Evolutionary conservation across 2,888 invertebrate genomes (phyloP).

Genomic region (Platycheirus albimanus): DNA sequence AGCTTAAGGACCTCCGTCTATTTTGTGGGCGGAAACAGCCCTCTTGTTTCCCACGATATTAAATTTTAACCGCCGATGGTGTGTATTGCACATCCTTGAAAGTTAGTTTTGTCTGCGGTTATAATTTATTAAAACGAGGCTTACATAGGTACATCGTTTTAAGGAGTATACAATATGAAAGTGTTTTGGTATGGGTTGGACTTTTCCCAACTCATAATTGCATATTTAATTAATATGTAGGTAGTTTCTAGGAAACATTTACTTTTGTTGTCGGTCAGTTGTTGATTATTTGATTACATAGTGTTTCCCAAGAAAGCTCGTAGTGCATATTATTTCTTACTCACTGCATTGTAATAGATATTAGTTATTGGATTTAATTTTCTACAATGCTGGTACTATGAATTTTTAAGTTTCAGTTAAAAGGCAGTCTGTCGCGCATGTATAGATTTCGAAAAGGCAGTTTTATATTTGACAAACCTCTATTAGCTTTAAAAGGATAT

Average conservation of each 20-base stretch:
- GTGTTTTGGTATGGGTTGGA: background rate
- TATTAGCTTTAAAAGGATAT: no score
- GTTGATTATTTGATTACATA: slow-evolving; percentile 7
- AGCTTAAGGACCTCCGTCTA: background rate
- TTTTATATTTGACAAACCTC: no score
- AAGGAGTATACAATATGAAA: no score
- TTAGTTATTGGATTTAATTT: no score
- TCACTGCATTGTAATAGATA: no score
- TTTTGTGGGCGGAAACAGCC: background rate
- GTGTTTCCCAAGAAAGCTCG: background rate
- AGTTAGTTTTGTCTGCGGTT: slow-evolving; percentile 57
- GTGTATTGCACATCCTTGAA: slow-evolving; percentile 62
- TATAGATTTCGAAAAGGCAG: no score
- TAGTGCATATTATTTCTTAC: no score
- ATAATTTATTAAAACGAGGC: slow-evolving; percentile 57
- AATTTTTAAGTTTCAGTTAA: no score
- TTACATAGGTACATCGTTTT: no score
- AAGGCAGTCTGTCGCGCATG: no score
- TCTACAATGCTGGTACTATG: no score
- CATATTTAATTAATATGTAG: slow-evolving; percentile 37
- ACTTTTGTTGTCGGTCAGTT: background rate
- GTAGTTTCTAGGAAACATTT: background rate
- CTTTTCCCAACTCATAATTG: slow-evolving; percentile 14
- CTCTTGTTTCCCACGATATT: slow-evolving; percentile 22
- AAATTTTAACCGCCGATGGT: slow-evolving; percentile 6